Percentiles rank a stretch among this genome's conserved stretches.
These are phyloP conservation scores for Diprion similis DNA, from an alignment of 1,140 invertebrate genomes.

Conservation along the genomic window DNA sequence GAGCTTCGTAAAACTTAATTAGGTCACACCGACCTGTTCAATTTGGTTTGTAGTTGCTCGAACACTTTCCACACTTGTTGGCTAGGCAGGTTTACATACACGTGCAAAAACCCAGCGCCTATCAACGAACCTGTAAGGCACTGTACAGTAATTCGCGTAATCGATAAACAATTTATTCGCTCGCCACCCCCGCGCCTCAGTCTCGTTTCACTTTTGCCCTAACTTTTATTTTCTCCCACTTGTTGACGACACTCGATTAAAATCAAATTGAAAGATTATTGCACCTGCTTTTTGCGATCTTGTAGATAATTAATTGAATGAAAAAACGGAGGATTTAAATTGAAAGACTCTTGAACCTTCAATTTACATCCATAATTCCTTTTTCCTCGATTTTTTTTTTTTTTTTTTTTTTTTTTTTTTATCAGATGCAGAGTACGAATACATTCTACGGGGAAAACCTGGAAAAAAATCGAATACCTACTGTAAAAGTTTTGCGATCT, in stretches of 20 bases:
- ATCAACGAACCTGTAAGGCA: neutral
- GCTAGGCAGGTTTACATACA: neutral
- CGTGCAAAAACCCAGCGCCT: neutral
- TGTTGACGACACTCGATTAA: neutral
- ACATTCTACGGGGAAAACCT: too few relatives aligned
- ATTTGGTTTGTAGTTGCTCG: neutral
- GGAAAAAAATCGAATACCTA: too few relatives aligned
- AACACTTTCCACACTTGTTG: neutral
- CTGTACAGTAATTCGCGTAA: neutral
- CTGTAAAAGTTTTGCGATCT: too few relatives aligned
- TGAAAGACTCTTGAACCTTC: too few relatives aligned
- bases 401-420: too few relatives aligned
- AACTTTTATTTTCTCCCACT: neutral
- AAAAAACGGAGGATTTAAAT: too few relatives aligned
- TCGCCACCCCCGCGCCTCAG: neutral
- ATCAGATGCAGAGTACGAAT: too few relatives aligned
- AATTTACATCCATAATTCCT: too few relatives aligned
- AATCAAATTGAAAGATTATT: neutral
- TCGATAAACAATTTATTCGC: neutral
- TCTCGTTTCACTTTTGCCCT: too few relatives aligned
- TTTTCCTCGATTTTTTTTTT: too few relatives aligned
- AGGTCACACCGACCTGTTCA: slow-evolving; percentile 36
- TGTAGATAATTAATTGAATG: too few relatives aligned
- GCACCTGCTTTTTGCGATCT: too few relatives aligned
- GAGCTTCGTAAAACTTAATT: slow-evolving; percentile 37